Evolutionary conservation across 2,888 invertebrate species (phyloP).

Genomic region (Drosophila acutilabella): DNA sequence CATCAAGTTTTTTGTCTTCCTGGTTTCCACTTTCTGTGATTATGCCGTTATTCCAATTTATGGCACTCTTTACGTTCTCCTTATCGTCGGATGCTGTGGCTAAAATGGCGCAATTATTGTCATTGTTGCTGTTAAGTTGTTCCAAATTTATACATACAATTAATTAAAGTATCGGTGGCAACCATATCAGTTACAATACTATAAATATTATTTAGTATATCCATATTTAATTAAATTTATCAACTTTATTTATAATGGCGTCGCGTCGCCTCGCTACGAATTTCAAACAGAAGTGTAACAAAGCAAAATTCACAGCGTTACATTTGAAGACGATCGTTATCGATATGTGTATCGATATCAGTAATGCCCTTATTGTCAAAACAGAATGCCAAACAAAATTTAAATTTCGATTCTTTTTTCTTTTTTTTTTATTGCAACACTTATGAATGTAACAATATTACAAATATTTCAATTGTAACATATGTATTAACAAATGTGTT

Average conservation of each 20-base stretch:
- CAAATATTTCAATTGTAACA: slow-evolving; percentile 4
- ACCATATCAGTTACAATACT: slow-evolving; percentile 77
- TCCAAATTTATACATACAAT: slow-evolving; percentile 82
- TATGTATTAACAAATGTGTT: slow-evolving; percentile 12
- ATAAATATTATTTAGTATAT: slow-evolving; percentile 7
- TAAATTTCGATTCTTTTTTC: neutral
- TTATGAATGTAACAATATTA: slow-evolving; percentile 31
- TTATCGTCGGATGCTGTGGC: slow-evolving; percentile 23
- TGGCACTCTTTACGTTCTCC: slow-evolving; percentile 26
- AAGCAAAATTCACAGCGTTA: slow-evolving; percentile 15
- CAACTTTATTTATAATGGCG: neutral
- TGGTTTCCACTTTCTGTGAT: neutral
- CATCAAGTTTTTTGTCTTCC: neutral
- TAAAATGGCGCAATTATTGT: slow-evolving; percentile 55
- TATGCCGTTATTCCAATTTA: slow-evolving; percentile 38
- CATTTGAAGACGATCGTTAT: neutral
- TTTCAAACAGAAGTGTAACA: slow-evolving; percentile 44
- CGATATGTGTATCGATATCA: neutral
- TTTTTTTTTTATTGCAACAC: slow-evolving; percentile 25
- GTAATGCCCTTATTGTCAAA: too few species aligned
- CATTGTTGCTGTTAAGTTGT: slow-evolving; percentile 2
- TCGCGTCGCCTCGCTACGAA: slow-evolving; percentile 24
- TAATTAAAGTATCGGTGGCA: slow-evolving; percentile 74
- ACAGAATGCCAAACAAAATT: too few species aligned
- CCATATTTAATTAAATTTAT: slow-evolving; percentile 21